Conservation (phyloP, 1,140 invertebrate genomes). For the Brachionus rubens region DNA sequence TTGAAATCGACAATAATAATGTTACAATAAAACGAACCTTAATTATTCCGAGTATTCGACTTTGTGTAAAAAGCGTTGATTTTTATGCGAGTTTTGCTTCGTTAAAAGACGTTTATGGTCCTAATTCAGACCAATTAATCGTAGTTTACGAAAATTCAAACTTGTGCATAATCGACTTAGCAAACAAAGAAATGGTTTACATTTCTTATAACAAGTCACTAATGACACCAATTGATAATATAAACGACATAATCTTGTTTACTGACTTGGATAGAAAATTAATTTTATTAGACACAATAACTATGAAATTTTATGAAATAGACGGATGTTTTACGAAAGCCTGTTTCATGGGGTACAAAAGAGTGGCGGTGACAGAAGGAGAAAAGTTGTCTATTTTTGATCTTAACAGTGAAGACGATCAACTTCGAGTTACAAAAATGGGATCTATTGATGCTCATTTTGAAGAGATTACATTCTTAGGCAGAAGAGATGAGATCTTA, state of each 20-base stretch:
- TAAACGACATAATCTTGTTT: neutral
- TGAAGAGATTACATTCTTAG: neutral
- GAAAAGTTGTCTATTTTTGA: neutral
- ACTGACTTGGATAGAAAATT: neutral
- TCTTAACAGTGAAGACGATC: neutral
- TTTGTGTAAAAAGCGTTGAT: too few species aligned
- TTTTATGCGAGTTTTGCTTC: too few species aligned
- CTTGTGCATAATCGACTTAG: neutral
- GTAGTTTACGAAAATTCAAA: too few species aligned
- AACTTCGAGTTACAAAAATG: neutral
- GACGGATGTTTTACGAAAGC: neutral
- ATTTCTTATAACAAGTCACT: neutral
- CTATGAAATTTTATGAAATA: conserved; percentile 12
- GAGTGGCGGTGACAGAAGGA: neutral
- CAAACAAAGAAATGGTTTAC: neutral
- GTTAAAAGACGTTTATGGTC: too few species aligned
- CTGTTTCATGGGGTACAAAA: neutral
- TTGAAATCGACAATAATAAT: too few species aligned
- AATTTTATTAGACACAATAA: too few species aligned
- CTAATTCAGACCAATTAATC: too few species aligned
- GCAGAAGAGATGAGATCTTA: neutral
- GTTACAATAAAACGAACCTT: too few species aligned
- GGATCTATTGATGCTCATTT: neutral
- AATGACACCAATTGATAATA: neutral
- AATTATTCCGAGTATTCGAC: too few species aligned